Conservation (phyloP, 1,140 invertebrate species). For the Papilio dardanus region DNA sequence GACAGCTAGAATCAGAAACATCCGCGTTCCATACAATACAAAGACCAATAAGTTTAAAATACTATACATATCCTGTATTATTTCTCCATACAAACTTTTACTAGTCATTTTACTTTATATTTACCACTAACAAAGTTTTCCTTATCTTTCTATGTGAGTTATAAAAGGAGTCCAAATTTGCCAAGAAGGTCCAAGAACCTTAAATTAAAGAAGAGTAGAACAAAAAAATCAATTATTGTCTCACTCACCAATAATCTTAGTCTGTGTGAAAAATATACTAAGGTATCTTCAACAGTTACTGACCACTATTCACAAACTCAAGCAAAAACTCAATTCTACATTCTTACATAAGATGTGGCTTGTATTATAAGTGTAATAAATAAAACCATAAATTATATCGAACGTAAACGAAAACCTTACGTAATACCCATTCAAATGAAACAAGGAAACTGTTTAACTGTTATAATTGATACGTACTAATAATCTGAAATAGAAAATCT, state of each 20-base stretch:
- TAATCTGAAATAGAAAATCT: no score
- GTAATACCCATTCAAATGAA: neutral
- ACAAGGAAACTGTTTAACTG: slow-evolving; percentile 8
- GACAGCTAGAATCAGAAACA: neutral
- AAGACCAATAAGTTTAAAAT: slow-evolving; percentile 9
- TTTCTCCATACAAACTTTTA: neutral
- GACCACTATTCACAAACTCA: neutral
- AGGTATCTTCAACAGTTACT: neutral
- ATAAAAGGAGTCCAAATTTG: no score
- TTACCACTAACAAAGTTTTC: no score
- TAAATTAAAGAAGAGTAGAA: no score
- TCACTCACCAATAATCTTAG: no score
- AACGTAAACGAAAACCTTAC: slow-evolving; percentile 1
- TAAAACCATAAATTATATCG: slow-evolving; percentile 12
- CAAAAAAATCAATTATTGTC: no score
- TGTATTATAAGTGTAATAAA: slow-evolving; percentile 4
- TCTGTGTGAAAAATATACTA: neutral
- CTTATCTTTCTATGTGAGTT: no score
- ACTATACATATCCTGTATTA: neutral
- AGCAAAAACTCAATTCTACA: neutral
- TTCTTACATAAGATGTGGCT: neutral
- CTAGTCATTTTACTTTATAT: no score
- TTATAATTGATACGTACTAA: no score
- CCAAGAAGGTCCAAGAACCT: no score
- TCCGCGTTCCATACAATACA: slow-evolving; percentile 18